These are phyloP conservation scores for Nomada ferruginata DNA, from an alignment of 2,888 invertebrate species.

Conservation along the genomic window DNA sequence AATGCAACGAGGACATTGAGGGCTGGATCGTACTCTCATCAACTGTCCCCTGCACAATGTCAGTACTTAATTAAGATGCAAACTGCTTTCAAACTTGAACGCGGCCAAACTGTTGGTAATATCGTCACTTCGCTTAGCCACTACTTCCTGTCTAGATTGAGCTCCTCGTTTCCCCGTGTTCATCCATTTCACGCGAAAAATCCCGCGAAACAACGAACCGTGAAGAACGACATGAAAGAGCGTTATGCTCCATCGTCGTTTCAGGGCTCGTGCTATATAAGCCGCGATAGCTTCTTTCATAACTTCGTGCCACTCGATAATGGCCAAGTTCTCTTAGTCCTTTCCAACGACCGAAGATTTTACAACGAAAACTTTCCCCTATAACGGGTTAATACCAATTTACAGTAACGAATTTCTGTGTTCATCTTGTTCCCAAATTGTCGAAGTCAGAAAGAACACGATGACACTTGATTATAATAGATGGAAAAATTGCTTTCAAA, in stretches of 20 bases:
- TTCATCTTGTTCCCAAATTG: not conserved
- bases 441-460: not conserved
- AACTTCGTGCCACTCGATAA: slow-evolving; percentile 28
- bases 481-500: too few relatives aligned
- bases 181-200: slow-evolving; percentile 21
- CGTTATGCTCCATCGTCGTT: slow-evolving; percentile 7
- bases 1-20: not conserved
- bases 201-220: slow-evolving; percentile 20
- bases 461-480: too few relatives aligned
- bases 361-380: slow-evolving; percentile 1
- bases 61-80: slow-evolving; percentile 68
- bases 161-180: slow-evolving; percentile 18
- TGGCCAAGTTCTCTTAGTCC: slow-evolving; percentile 11
- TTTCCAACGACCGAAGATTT: slow-evolving; percentile 7
- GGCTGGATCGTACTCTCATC: slow-evolving; percentile 31
- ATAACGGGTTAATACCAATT: slow-evolving; percentile 6
- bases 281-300: slow-evolving; percentile 10
- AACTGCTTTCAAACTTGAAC: slow-evolving; percentile 65
- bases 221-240: not conserved
- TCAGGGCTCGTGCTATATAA: slow-evolving; percentile 1
- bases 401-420: slow-evolving; percentile 10
- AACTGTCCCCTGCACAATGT: slow-evolving; percentile 56
- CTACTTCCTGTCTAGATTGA: slow-evolving; percentile 1
- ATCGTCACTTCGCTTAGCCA: slow-evolving; percentile 38
- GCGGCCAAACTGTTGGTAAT: slow-evolving; percentile 59